A percentile compares a stretch with the other conserved stretches of the same genome.
These are phyloP conservation scores for Agriotes lineatus DNA, from an alignment of 2,888 invertebrate genomes.

Conservation along the genomic window DNA sequence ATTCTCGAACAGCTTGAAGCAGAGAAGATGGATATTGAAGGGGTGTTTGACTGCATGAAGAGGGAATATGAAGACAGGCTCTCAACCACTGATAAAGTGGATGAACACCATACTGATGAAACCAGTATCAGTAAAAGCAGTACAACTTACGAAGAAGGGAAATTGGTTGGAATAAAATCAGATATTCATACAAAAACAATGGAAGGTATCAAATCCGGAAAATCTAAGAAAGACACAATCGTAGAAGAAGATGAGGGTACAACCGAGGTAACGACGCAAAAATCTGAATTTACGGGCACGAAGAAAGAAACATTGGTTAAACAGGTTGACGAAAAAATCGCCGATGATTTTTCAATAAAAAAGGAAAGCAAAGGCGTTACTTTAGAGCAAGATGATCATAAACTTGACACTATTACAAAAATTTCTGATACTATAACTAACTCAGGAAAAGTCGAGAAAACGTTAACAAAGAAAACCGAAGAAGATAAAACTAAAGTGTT, in stretches of 20 bases:
- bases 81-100: conserved; percentile 54
- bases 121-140: conserved; percentile 14
- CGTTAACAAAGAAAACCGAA: conserved; percentile 35
- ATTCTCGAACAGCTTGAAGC: conserved; percentile 65
- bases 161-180: conserved; percentile 55
- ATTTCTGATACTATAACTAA: conserved; percentile 41
- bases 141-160: conserved; percentile 49
- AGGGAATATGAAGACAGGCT: conserved; percentile 54
- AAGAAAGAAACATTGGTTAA: conserved; percentile 48
- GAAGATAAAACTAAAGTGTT: conserved; percentile 42
- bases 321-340: conserved; percentile 48
- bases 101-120: conserved; percentile 52
- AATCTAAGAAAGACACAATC: conserved; percentile 56
- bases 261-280: conserved; percentile 50
- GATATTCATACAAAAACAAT: conserved; percentile 53
- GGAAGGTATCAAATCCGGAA: conserved; percentile 57
- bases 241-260: conserved; percentile 59
- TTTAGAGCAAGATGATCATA: conserved; percentile 26
- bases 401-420: conserved; percentile 40
- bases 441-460: conserved; percentile 27
- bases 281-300: conserved; percentile 45
- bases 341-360: conserved; percentile 36
- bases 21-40: conserved; percentile 66
- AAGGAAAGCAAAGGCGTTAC: conserved; percentile 37
- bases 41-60: conserved; percentile 52